phyloP scores from a whole-genome alignment of 2,113 vertebrate genomes.

The Dolichallabes microphthalmus region DNA sequence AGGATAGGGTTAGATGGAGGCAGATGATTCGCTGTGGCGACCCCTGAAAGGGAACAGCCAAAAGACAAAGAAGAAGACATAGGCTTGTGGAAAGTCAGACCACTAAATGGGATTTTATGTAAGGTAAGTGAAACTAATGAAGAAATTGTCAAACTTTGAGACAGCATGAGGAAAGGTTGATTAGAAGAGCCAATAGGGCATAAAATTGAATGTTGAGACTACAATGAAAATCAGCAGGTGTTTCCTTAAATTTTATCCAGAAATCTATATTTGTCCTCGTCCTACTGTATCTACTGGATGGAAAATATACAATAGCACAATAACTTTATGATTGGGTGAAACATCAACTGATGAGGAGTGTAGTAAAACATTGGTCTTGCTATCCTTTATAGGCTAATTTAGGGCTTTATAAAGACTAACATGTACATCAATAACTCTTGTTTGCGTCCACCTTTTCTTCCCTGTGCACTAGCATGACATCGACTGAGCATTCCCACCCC shows the following conservation, averaged over 20 bases:
- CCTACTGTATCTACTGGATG: not conserved
- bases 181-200: not conserved
- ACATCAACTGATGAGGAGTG: not conserved
- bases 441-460: not conserved
- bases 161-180: not conserved
- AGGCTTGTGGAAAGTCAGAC: not conserved
- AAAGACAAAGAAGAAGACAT: no score
- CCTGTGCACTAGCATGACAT: not conserved
- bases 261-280: not conserved
- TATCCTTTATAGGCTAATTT: not conserved
- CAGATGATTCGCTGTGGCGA: no score
- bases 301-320: not conserved
- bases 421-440: not conserved
- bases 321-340: not conserved
- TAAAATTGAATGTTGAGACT: not conserved
- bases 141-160: conserved; percentile 18
- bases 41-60: no score
- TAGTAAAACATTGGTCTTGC: not conserved
- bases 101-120: not conserved
- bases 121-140: not conserved
- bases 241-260: not conserved
- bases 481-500: not conserved
- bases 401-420: no score
- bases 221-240: conserved; percentile 1
- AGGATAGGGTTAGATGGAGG: no score